Base-by-base conservation (phyloP, 2,888 invertebrate genomes). In the Hydroisotoma schaefferi region DNA sequence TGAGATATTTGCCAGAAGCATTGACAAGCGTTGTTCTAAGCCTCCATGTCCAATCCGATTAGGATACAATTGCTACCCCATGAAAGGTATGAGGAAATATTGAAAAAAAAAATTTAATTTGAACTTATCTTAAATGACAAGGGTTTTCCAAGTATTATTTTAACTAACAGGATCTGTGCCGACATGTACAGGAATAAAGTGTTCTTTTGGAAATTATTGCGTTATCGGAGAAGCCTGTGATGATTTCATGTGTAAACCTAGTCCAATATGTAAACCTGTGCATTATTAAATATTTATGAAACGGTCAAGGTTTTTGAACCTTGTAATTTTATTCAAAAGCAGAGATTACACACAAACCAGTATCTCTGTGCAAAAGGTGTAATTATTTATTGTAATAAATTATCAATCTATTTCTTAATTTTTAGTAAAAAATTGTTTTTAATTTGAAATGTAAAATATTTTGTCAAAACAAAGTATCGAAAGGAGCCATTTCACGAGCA, bases 11-110 rank as follows among this genome's bases (percentile, higher is more conserved):
- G 57, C 48, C 2, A 27, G 57, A 12, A 48, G 57, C 8, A 37
- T 48, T 46, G 27, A 48, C 22, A 37, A 40, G n/a, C 38, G 48
- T 1, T 57, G 57, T 18, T 15, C 27, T 15, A 20, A 23, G 15
- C 18, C 8, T 1, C 43, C 57, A 8, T 57, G 57, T 43, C 43
- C 40, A 12, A 38, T 37, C 20, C 20, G 40, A n/a, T 40, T 48
- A 38, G 48, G 40, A 23, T 57, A 57, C 29, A 57, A 57, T 18
- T 57, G 57, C 23, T 57, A 29, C 23, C 57, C 49, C 2, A 40
- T 40, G 43, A 47, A 23, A 38, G 26, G 48, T 38, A 37, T 20
- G 2, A 29, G 15, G 18, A 33, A 33, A 6, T 33, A 10, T 33
- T 33, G 15, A 22, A 33, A 10, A 33, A 33, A 33, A 33, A 10